Conservation (phyloP, 1,140 invertebrate species). For the Vanessa atalanta region DNA sequence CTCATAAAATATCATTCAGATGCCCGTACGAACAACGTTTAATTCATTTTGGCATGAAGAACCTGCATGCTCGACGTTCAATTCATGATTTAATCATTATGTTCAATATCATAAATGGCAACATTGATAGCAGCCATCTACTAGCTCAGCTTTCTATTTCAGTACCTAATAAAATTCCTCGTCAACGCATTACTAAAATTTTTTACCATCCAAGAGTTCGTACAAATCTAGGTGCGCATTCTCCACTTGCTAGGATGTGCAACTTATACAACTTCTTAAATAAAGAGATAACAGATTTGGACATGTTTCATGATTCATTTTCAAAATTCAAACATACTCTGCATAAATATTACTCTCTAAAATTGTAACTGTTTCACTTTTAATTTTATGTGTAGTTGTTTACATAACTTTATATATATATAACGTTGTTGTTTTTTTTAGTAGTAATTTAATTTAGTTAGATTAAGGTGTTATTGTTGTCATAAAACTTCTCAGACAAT, state of each 20-base stretch:
- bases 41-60: conserved; percentile 18
- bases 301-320: not conserved
- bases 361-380: not conserved
- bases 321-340: not conserved
- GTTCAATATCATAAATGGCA: too few species aligned
- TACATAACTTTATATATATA: too few species aligned
- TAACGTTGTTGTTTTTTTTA: not conserved
- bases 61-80: conserved; percentile 14
- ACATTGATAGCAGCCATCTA: not conserved
- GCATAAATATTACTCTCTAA: not conserved
- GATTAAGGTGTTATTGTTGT: not conserved
- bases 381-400: not conserved
- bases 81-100: conserved; percentile 1
- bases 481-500: conserved; percentile 6
- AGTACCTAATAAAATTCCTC: conserved; percentile 16
- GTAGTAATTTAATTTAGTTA: not conserved
- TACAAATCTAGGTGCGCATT: conserved; percentile 13
- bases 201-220: not conserved
- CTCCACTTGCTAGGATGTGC: conserved; percentile 12
- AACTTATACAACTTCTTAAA: conserved; percentile 9
- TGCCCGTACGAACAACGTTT: conserved; percentile 25
- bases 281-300: not conserved
- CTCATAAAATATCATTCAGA: conserved; percentile 23
- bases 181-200: conserved; percentile 10
- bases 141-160: not conserved